Evolutionary conservation across 2,888 invertebrate genomes (phyloP), one percentile per base, ranked within the genome.

Genomic region (Ischnura elegans): DNA sequence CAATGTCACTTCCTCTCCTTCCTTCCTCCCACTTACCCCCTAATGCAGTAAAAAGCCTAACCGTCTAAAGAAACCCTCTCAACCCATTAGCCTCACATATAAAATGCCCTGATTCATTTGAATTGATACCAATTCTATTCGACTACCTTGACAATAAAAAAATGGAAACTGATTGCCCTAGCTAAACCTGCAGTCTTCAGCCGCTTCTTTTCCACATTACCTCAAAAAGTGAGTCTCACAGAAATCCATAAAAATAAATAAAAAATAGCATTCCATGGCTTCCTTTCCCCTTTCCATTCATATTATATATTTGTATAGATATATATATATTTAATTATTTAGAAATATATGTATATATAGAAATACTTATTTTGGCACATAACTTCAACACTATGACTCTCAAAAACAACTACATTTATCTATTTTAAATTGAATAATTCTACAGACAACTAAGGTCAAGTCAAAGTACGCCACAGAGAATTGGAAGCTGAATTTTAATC

Each of bases 211-310:
- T 90, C 90, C 90, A 90, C 90, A 90, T 43, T 61, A 61, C 55
- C 90, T 61, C 90, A 90, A 90, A 90, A 90, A 90, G 55, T 90
- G 43, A 90, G 90, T 90, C 90, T 90, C 90, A 90, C 90, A 90
- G 90, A 43, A 90, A 90, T 90, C 90, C 90, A 90, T 61, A 61
- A 90, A 90, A 90, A 90, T 36, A 90, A 66, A 16, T 55, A 66
- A 87, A 87, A 90, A 90, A 61, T 90, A 61, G 90, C 90, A 90
- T 90, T 90, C 90, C 90, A 90, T 90, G n/a, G 90, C 61, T 90
- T 90, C 90, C 90, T 90, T 90, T 90, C 90, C 90, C 90, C 90
- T 90, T 90, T 93, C 85, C 87, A 93, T 86, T 86, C 87, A 51
- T 85, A 76, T 76, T 29, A 47, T 66, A 93, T 84, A 84, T 86